Conservation (phyloP, 2,113 vertebrate genomes). For the Thamnaconus septentrionalis region DNA sequence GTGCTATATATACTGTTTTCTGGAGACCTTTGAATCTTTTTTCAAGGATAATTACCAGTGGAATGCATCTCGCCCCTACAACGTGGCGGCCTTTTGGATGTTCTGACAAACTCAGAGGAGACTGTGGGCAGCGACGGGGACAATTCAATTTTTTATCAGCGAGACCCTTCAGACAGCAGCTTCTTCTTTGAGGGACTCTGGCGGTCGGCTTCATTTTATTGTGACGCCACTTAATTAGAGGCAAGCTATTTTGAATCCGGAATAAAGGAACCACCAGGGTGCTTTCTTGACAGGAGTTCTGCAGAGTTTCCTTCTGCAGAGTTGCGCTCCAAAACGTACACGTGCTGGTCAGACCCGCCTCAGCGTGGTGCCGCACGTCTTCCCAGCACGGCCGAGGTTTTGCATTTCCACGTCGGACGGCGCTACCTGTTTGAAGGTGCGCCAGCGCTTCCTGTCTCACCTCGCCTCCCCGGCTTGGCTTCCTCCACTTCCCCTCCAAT, state of each 20-base stretch:
- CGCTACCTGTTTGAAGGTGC: no score
- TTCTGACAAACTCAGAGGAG: not conserved
- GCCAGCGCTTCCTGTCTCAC: no score
- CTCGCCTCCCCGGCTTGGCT: no score
- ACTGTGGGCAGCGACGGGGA: slow-evolving; percentile 5
- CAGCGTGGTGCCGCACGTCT: no score
- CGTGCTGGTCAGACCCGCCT: no score
- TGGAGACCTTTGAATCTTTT: not conserved
- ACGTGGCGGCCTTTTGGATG: not conserved
- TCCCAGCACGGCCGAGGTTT: no score
- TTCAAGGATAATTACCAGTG: not conserved
- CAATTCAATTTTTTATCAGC: slow-evolving; percentile 13
- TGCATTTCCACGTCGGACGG: no score
- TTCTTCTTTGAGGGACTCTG: slow-evolving; percentile 37
- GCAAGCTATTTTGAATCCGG: not conserved
- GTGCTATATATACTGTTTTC: not conserved
- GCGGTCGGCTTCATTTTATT: slow-evolving; percentile 8
- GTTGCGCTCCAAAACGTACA: no score
- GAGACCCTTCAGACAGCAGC: slow-evolving; percentile 34
- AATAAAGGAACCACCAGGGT: slow-evolving; percentile 30
- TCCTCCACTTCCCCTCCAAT: no score
- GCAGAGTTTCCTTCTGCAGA: no score
- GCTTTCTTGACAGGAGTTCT: slow-evolving; percentile 21
- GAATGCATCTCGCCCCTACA: not conserved
- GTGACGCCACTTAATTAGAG: slow-evolving; percentile 49